Conservation (phyloP, 2,113 vertebrate species). For the Girardinichthys multiradiatus region DNA sequence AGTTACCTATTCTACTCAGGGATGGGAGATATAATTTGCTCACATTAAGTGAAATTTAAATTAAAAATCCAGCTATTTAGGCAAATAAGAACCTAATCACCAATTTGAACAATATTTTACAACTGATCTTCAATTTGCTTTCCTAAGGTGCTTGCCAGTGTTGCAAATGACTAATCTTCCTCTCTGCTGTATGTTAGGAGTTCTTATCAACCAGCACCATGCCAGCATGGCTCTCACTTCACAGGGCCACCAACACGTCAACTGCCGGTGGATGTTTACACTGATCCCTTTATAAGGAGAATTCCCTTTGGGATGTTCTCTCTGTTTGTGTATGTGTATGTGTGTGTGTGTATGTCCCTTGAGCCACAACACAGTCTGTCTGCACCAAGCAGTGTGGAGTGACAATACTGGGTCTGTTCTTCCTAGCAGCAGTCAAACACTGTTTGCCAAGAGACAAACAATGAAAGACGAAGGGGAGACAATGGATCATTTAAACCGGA, state of each 20-base stretch:
- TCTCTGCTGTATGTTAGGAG: conserved; percentile 37
- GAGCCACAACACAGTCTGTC: conserved; percentile 46
- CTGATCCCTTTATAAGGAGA: conserved; percentile 62
- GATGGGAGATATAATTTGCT: background rate
- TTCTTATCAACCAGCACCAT: conserved; percentile 62
- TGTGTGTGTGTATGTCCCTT: conserved; percentile 24
- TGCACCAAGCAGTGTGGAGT: conserved; percentile 35
- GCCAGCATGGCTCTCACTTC: conserved; percentile 58
- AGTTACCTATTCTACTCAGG: too few relatives aligned
- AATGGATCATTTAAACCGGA: conserved; percentile 28
- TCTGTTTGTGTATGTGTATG: conserved; percentile 19
- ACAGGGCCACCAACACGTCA: conserved; percentile 63
- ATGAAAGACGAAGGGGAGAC: conserved; percentile 36
- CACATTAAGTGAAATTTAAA: background rate
- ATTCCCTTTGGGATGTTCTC: conserved; percentile 49
- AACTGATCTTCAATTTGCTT: background rate
- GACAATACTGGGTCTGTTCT: conserved; percentile 51
- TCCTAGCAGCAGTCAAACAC: conserved; percentile 36
- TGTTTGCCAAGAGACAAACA: conserved; percentile 16
- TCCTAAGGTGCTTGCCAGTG: conserved; percentile 13
- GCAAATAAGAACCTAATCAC: background rate
- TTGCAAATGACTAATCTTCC: conserved; percentile 59
- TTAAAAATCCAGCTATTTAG: background rate
- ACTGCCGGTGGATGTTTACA: conserved; percentile 71
- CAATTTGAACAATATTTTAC: background rate